Conservation (phyloP, 2,888 invertebrate species). For the Tenthredo livida region DNA sequence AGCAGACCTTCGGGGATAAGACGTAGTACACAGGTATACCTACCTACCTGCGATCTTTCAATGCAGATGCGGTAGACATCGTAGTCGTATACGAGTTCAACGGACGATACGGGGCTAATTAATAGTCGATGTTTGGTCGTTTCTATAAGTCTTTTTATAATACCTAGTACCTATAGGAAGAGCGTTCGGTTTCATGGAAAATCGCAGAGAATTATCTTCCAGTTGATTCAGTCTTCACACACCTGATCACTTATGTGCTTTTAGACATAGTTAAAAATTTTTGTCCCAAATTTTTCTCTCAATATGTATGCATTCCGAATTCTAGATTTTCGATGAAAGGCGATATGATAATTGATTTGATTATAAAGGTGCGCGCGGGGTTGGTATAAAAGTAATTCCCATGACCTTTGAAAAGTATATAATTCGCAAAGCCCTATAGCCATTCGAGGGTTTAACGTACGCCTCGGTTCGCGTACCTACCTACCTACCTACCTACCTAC, state of each 20-base stretch:
- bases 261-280: too few relatives aligned
- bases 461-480: neutral
- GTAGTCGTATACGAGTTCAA: constrained; percentile 13
- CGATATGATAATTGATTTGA: constrained; percentile 14
- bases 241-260: too few relatives aligned
- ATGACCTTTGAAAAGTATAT: constrained; percentile 1
- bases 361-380: neutral
- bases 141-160: neutral
- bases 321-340: too few relatives aligned
- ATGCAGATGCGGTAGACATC: neutral
- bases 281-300: too few relatives aligned
- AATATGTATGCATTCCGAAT: too few relatives aligned
- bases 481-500: neutral
- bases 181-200: too few relatives aligned
- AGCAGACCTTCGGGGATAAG: neutral
- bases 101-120: constrained; percentile 10
- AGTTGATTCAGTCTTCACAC: too few relatives aligned
- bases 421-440: neutral
- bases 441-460: neutral
- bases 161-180: neutral
- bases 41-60: neutral
- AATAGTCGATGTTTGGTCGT: neutral
- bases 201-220: too few relatives aligned
- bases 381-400: neutral
- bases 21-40: neutral